Conservation (phyloP, 2,113 vertebrate genomes). For the Eidolon helvum region DNA sequence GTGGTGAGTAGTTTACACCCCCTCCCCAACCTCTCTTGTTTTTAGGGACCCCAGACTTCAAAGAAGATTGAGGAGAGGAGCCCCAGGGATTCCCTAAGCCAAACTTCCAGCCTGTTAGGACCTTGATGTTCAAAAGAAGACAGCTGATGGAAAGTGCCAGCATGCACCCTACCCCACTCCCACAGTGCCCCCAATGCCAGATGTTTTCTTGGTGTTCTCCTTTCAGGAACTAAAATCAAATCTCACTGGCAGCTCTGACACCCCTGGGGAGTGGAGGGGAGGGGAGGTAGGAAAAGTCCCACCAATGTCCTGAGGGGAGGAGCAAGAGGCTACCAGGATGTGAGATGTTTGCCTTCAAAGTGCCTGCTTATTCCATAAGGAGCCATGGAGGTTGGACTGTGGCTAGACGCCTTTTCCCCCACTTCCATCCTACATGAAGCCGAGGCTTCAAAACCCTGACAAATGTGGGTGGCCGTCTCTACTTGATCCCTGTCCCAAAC, state of each 20-base stretch:
- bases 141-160: constrained; percentile 7
- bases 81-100: not conserved
- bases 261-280: not conserved
- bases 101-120: not conserved
- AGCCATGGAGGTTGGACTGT: not conserved
- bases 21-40: constrained; percentile 40
- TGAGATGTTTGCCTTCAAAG: not conserved
- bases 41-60: constrained; percentile 23
- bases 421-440: not conserved
- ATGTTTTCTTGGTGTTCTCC: not conserved
- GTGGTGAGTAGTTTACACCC: constrained; percentile 73
- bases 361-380: not conserved
- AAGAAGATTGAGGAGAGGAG: not conserved
- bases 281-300: not conserved
- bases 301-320: not conserved
- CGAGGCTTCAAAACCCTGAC: not conserved
- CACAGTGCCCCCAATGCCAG: not conserved
- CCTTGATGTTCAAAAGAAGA: constrained; percentile 4
- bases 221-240: constrained; percentile 14
- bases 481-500: not conserved
- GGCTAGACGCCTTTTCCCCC: not conserved
- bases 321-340: not conserved
- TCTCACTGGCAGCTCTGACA: not conserved
- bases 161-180: not conserved
- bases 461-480: not conserved